Evolutionary conservation across 2,888 invertebrate genomes (phyloP), one percentile per base, ranked within the genome.

Genomic region (Silvanus unidentatus): DNA sequence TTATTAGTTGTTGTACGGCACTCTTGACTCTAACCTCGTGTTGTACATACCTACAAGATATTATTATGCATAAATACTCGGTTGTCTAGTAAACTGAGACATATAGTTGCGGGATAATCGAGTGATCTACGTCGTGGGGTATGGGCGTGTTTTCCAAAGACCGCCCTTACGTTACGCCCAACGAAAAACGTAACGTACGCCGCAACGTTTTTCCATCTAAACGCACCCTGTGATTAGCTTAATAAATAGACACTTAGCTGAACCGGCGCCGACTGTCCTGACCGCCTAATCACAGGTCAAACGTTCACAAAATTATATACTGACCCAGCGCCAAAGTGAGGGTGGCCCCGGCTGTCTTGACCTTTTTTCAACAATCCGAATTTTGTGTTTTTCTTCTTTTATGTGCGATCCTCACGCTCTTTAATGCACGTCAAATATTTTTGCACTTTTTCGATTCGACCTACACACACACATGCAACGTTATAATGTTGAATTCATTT

Each of bases 181-280:
- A 22, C 22, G 8, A 22, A 22, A 22, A 22, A 48, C 45, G 60
- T 49, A 47, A 43, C 49, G 51, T 48, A 49, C 55, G 57, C 56
- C 48, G 52, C 45, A 47, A 45, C 48, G 48, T 47, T 41, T 22
- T 22, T 22, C 8, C 46, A 46, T 52, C 48, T 54, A 58, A 57
- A 58, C 54, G 59, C 65, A 69, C 70, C 70, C 69, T 67, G 68
- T 69, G 65, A 69, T 69, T 67, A 67, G 61, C 59, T 60, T 70
- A 70, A 70, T 70, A 69, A 70, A 70, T 70, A 69, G 68, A 69
- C 66, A 65, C 65, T 66, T 65, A 63, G 64, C 61, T 55, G 57
- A 49, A 61, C 53, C 63, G 66, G 66, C 68, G 66, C 65, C 65
- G 65, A 58, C 61, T 47, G 60, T 57, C 62, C 62, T 62, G 63